phyloP scores from a whole-genome alignment of 2,113 vertebrate genomes.

The Clinocottus analis region DNA sequence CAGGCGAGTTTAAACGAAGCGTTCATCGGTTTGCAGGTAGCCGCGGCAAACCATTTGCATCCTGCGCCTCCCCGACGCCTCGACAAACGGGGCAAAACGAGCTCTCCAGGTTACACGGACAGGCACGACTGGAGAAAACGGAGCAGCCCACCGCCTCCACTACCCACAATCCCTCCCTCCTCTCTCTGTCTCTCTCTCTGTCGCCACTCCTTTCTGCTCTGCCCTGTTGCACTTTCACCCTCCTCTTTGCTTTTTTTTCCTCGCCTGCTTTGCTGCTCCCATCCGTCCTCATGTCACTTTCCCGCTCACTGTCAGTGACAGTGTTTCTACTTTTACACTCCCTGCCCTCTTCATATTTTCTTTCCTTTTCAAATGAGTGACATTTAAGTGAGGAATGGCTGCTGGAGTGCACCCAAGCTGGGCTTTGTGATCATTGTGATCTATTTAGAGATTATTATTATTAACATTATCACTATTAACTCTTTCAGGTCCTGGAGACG shows the following conservation, averaged over 20 bases:
- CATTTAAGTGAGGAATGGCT: conserved; percentile 30
- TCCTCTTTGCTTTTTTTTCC: conserved; percentile 3
- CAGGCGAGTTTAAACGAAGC: too few species aligned
- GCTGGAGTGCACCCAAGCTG: not conserved
- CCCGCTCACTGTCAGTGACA: conserved; percentile 4
- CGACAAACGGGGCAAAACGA: conserved; percentile 54
- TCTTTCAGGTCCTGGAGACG: conserved; percentile 46
- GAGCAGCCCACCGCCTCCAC: conserved; percentile 32
- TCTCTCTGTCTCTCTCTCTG: not conserved
- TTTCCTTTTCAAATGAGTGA: not conserved
- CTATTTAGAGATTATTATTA: conserved; percentile 34
- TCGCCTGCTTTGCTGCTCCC: conserved; percentile 8
- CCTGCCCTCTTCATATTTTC: not conserved
- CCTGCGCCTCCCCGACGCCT: conserved; percentile 50
- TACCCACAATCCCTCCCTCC: not conserved
- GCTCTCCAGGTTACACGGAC: conserved; percentile 58
- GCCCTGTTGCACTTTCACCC: conserved; percentile 15
- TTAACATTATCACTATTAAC: too few species aligned
- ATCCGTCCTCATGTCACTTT: not conserved
- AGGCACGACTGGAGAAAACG: conserved; percentile 56
- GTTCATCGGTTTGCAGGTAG: not conserved
- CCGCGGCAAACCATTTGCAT: conserved; percentile 48
- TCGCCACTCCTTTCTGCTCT: conserved; percentile 1
- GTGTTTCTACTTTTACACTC: not conserved
- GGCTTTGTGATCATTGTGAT: conserved; percentile 43